These are phyloP conservation scores for Poecilus cupreus DNA, from an alignment of 2,888 invertebrate species.

Conservation along the genomic window DNA sequence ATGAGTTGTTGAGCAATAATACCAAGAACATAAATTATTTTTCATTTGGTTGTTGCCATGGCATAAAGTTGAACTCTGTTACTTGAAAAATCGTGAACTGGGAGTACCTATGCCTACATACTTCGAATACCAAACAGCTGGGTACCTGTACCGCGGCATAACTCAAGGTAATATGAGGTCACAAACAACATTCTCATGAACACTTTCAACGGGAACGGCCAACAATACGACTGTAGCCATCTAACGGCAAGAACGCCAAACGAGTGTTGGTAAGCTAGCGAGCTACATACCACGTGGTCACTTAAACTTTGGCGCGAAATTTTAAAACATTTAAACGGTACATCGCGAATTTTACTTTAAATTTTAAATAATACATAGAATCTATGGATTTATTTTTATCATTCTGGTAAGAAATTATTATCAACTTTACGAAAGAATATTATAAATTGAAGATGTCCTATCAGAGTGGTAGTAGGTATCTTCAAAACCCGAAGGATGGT, in stretches of 20 bases:
- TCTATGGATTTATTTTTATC: too few relatives aligned
- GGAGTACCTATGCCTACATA: slow-evolving; percentile 44
- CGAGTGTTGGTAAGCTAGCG: background rate
- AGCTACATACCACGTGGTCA: background rate
- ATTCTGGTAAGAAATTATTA: too few relatives aligned
- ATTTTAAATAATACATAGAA: too few relatives aligned
- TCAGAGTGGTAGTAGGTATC: too few relatives aligned
- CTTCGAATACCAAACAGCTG: slow-evolving; percentile 33
- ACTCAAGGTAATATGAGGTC: slow-evolving; percentile 50
- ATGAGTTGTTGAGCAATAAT: background rate
- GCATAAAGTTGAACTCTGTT: background rate
- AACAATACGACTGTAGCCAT: background rate
- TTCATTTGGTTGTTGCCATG: background rate
- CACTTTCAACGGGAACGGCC: slow-evolving; percentile 1
- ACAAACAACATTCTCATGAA: slow-evolving; percentile 41
- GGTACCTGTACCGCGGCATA: slow-evolving; percentile 35
- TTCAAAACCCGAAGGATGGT: too few relatives aligned
- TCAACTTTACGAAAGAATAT: too few relatives aligned
- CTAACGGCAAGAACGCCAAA: background rate
- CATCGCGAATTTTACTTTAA: too few relatives aligned
- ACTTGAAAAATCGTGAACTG: slow-evolving; percentile 15
- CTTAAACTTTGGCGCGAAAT: background rate
- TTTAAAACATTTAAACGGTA: too few relatives aligned
- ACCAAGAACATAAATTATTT: background rate
- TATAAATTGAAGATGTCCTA: too few relatives aligned